phyloP scores from a whole-genome alignment of 2,888 invertebrate species.

The Biston stratarius region DNA sequence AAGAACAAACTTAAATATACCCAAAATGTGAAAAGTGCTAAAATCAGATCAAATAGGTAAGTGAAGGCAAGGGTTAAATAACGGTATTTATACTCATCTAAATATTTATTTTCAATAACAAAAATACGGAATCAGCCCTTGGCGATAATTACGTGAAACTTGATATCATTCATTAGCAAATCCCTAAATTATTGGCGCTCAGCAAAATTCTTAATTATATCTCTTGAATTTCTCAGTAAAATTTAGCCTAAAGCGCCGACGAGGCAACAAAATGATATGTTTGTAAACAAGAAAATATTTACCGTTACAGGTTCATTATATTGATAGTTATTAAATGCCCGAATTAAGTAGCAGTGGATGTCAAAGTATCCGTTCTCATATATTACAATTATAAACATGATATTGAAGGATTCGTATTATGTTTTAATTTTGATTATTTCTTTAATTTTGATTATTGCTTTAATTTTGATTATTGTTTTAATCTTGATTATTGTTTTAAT shows the following conservation, averaged over 20 bases:
- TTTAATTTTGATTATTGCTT: no score
- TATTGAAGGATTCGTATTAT: no score
- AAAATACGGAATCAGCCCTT: slow-evolving; percentile 73
- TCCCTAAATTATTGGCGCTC: slow-evolving; percentile 83
- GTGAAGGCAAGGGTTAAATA: slow-evolving; percentile 29
- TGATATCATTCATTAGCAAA: slow-evolving; percentile 84
- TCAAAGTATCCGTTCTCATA: no score
- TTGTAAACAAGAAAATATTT: slow-evolving; percentile 80
- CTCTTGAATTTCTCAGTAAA: slow-evolving; percentile 86
- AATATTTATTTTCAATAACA: slow-evolving; percentile 68
- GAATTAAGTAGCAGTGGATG: not conserved
- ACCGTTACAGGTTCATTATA: slow-evolving; percentile 77
- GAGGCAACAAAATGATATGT: slow-evolving; percentile 84
- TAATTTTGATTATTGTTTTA: no score
- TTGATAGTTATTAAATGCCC: not conserved
- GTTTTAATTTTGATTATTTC: no score
- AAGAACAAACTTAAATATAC: no score
- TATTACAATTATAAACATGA: no score
- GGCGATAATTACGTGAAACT: slow-evolving; percentile 84
- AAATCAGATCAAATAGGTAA: not conserved
- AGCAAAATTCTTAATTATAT: slow-evolving; percentile 86
- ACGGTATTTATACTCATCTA: slow-evolving; percentile 33
- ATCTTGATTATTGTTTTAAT: no score
- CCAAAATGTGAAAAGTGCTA: not conserved
- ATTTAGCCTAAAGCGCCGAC: slow-evolving; percentile 77